Evolutionary conservation across 1,140 invertebrate species (phyloP).

Genomic region (Eciton burchellii): DNA sequence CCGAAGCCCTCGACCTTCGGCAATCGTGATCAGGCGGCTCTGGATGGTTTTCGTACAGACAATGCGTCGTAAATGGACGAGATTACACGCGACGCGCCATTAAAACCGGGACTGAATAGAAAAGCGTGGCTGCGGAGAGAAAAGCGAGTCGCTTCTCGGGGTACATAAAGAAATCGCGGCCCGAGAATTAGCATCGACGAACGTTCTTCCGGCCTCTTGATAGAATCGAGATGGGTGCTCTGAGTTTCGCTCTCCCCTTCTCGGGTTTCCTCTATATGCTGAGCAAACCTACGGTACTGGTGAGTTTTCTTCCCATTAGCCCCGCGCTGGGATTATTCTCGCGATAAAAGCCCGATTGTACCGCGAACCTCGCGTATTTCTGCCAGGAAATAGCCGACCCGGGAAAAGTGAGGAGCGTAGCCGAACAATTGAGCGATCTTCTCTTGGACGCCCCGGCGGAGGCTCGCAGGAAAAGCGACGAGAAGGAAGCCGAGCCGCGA

Average conservation of each 20-base stretch:
- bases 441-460: neutral
- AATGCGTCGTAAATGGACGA: constrained; percentile 48
- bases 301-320: constrained; percentile 10
- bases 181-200: neutral
- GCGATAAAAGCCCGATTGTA: too few relatives aligned
- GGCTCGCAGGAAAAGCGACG: neutral
- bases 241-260: constrained; percentile 15
- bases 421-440: neutral
- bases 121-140: constrained; percentile 6
- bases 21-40: too few relatives aligned
- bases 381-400: constrained; percentile 6
- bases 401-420: neutral
- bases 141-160: constrained; percentile 8
- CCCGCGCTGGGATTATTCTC: neutral
- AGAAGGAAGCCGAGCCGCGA: neutral
- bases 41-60: constrained; percentile 38
- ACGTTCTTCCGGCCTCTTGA: constrained; percentile 2
- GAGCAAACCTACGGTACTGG: neutral
- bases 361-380: neutral
- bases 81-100: constrained; percentile 34
- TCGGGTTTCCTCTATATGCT: constrained; percentile 10
- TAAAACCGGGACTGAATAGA: constrained; percentile 32
- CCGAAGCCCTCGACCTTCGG: neutral
- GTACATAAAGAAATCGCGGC: constrained; percentile 44
- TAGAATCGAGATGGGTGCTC: constrained; percentile 23